These are phyloP conservation scores for Drosophila kikkawai DNA, from an alignment of 1,140 invertebrate genomes.

Conservation along the genomic window DNA sequence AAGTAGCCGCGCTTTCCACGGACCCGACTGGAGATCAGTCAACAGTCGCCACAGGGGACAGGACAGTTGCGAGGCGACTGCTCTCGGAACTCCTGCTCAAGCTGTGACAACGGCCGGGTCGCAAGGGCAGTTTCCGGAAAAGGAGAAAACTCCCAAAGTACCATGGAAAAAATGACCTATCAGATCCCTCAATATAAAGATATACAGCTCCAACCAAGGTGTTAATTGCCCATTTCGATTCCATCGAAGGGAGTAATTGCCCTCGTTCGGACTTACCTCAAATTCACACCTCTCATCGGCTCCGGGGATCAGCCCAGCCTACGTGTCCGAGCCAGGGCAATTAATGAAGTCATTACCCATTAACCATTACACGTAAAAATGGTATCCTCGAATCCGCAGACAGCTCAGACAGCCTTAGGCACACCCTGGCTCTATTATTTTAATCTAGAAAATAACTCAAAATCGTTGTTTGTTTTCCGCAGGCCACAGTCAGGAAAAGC, in stretches of 20 bases:
- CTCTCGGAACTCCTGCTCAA: slow-evolving; percentile 41
- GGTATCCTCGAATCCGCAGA: slow-evolving; percentile 50
- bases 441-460: slow-evolving; percentile 62
- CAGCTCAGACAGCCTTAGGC: slow-evolving; percentile 58
- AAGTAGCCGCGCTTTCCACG: slow-evolving; percentile 65
- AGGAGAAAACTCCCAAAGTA: slow-evolving; percentile 33
- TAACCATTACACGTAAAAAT: slow-evolving; percentile 7
- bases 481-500: slow-evolving; percentile 50
- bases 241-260: slow-evolving; percentile 67
- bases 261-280: slow-evolving; percentile 65
- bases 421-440: slow-evolving; percentile 55
- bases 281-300: slow-evolving; percentile 72
- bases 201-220: slow-evolving; percentile 69
- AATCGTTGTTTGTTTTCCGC: slow-evolving; percentile 20
- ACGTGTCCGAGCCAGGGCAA: slow-evolving; percentile 54
- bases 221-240: slow-evolving; percentile 72
- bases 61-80: slow-evolving; percentile 5
- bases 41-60: slow-evolving; percentile 72
- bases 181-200: slow-evolving; percentile 6
- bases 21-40: slow-evolving; percentile 58
- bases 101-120: slow-evolving; percentile 38
- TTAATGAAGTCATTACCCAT: slow-evolving; percentile 69
- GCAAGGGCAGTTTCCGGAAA: slow-evolving; percentile 36
- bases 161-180: not conserved
- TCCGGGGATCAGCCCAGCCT: slow-evolving; percentile 13